A percentile compares a stretch with the other conserved stretches of the same genome.
phyloP scores from a whole-genome alignment of 2,113 vertebrate genomes.

The Carassius gibelio region DNA sequence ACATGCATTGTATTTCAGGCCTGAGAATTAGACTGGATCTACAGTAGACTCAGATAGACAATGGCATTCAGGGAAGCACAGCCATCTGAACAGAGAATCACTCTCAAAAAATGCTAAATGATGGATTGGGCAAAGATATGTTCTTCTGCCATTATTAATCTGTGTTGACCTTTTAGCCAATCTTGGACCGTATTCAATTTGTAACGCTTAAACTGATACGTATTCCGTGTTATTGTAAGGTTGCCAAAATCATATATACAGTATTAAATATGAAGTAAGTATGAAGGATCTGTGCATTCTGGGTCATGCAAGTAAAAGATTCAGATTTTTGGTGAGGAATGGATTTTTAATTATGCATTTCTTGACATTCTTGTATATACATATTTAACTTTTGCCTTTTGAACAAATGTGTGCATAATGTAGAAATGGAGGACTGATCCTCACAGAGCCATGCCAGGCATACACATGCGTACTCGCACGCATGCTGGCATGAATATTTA shows the following conservation, averaged over 20 bases:
- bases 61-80: background rate
- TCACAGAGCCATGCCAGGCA: background rate
- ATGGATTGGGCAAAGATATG: background rate
- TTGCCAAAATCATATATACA: background rate
- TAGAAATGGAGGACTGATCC: constrained; percentile 48
- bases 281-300: background rate
- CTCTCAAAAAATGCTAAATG: background rate
- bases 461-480: background rate
- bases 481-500: constrained; percentile 54
- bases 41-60: background rate
- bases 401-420: constrained; percentile 28
- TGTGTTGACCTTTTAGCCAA: background rate
- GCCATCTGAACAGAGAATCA: background rate
- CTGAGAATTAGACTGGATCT: background rate
- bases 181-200: background rate
- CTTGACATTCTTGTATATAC: constrained; percentile 22
- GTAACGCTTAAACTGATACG: background rate
- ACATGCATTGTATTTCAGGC: background rate
- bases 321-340: background rate
- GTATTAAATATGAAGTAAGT: background rate
- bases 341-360: background rate
- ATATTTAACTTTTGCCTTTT: constrained; percentile 32
- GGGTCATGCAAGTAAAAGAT: background rate
- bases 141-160: background rate
- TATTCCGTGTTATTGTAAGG: background rate